Evolutionary conservation across 1,140 invertebrate genomes (phyloP), one percentile per base, ranked within the genome.

Genomic region (Drosophila micromelanica): DNA sequence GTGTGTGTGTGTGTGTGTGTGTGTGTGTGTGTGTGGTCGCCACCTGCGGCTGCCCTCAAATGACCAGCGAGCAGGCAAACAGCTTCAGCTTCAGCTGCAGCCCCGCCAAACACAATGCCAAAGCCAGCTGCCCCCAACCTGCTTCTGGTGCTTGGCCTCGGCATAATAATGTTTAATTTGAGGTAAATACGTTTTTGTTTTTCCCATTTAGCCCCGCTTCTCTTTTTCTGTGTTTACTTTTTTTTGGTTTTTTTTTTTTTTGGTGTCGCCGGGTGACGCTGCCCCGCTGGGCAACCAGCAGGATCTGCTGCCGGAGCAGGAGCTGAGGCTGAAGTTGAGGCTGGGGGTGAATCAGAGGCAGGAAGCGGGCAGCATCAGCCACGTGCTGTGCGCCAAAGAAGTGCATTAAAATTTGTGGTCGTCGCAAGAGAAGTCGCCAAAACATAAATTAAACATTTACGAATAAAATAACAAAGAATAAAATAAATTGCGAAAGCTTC

Each of bases 141-240:
- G 32, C 12, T 12, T 12, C 57, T 30, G 37, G 15, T 23, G 13
- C 61, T 52, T 48, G 62, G 65, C 78, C 62, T 45, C 57, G 40
- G 86, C 81, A 90, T 90, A 90, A 90, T 90, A 86, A 90, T 86
- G 87, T 90, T 90, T 90, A 82, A 90, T 90, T 90, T 82, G 84
- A 89, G 84, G 84, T 89, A 89, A 89, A 89, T 80, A 89, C 76
- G 84, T 89, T 89, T 89, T 89, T 82, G 80, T 82, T 79, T 85
- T 73, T 56, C 63, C 60, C 55, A 59, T 75, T 75, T 71, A 71
- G 62, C 40, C 27, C 40, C 37, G 43, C 20, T 63, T 64, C 57
- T 20, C 59, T 43, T 54, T 23, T 7, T 2, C 40, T 46, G 20
- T 23, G 2, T 46, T 55, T 49, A 55, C 42, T 57, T 35, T 51